Evolutionary conservation across 2,888 invertebrate genomes (phyloP).

Genomic region (Epirrhoe tristata): DNA sequence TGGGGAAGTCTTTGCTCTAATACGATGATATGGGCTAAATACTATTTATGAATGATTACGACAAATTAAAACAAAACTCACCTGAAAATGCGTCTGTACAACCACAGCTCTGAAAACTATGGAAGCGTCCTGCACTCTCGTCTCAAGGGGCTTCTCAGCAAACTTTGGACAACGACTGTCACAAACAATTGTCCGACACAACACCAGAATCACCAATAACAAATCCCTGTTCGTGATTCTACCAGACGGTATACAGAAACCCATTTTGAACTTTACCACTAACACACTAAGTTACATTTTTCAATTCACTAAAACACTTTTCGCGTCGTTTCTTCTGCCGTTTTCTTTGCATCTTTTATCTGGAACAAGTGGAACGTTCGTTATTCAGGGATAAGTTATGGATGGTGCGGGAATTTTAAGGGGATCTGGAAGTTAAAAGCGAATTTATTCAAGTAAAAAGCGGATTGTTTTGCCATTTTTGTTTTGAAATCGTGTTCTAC

Average conservation of each 20-base stretch:
- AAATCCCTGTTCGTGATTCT: constrained; percentile 67
- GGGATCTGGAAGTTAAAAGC: constrained; percentile 16
- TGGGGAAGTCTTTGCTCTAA: too few relatives aligned
- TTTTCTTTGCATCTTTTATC: constrained; percentile 77
- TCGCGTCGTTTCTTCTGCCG: constrained; percentile 72
- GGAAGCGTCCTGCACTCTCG: constrained; percentile 81
- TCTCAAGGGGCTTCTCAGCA: constrained; percentile 82
- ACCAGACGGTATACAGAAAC: constrained; percentile 55
- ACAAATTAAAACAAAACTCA: constrained; percentile 49
- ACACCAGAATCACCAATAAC: constrained; percentile 69
- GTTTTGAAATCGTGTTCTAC: not conserved
- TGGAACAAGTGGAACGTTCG: constrained; percentile 65
- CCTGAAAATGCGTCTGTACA: constrained; percentile 76
- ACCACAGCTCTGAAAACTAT: constrained; percentile 84
- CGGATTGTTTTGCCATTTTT: constrained; percentile 2
- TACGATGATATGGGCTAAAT: too few relatives aligned
- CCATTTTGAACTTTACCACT: constrained; percentile 64
- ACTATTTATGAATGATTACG: too few relatives aligned
- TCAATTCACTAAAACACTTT: constrained; percentile 60
- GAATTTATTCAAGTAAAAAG: constrained; percentile 18
- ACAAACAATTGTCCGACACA: constrained; percentile 80
- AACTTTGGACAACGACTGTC: constrained; percentile 82
- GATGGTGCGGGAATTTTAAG: constrained; percentile 13
- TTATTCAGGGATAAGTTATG: constrained; percentile 28
- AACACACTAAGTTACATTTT: constrained; percentile 64